A percentile compares a stretch with the other conserved stretches of the same genome.
phyloP scores from a whole-genome alignment of 1,140 invertebrate genomes.

The Hyles euphorbiae region DNA sequence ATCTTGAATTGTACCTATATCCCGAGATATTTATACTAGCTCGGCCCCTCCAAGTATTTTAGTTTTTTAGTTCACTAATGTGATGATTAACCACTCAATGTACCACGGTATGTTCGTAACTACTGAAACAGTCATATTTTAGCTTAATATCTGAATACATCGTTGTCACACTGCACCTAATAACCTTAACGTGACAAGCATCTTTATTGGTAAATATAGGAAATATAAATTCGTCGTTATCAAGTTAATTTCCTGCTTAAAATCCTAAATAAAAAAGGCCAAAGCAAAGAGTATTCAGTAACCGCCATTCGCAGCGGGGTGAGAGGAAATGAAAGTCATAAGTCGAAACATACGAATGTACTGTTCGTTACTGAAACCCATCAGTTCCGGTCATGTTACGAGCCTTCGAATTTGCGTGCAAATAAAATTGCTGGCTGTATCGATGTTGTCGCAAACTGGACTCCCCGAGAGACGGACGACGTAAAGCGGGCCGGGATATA shows the following conservation, averaged over 20 bases:
- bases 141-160: no score
- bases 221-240: constrained; percentile 3
- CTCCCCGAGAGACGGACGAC: constrained; percentile 27
- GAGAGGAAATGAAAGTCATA: constrained; percentile 58
- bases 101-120: no score
- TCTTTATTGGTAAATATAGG: neutral
- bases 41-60: no score
- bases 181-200: no score
- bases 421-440: constrained; percentile 45
- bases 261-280: constrained; percentile 5
- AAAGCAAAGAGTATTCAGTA: neutral
- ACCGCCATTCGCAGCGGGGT: constrained; percentile 6
- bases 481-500: constrained; percentile 37
- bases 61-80: no score
- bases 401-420: constrained; percentile 60
- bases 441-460: constrained; percentile 25
- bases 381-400: constrained; percentile 44
- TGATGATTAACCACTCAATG: no score
- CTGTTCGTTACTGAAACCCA: constrained; percentile 44
- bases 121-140: no score
- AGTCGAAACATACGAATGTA: constrained; percentile 32
- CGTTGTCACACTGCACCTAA: no score
- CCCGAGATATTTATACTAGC: no score
- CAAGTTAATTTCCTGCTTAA: constrained; percentile 11
- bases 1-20: no score